Evolutionary conservation across 1,140 invertebrate species (phyloP), one percentile per base, ranked within the genome.

Genomic region (Adoxophyes honmai): DNA sequence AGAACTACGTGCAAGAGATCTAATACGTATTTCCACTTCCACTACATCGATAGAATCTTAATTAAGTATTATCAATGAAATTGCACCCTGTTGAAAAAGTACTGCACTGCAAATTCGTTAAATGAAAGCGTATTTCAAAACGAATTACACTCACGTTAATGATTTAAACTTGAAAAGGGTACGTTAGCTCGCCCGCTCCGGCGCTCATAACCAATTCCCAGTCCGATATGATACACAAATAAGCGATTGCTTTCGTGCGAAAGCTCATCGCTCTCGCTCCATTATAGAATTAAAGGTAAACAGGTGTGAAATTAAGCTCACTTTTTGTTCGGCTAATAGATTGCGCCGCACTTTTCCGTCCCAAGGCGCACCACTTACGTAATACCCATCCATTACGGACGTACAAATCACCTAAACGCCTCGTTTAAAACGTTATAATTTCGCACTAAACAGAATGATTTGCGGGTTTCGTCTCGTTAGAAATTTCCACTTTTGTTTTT

Each of bases 401-500:
- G 62, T 72, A 79, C 71, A 75, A 78, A 85, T 81, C 79, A 73
- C 75, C 74, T 82, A 84, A 86, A 84, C 81, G 75, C 61, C 65
- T 53, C 70, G 68, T 78, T 81, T 80, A 82, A 80, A 80, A 81
- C 72, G 74, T 75, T 85, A 86, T 86, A 88, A 88, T 88, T 88
- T 85, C 42, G 80, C 83, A 83, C 76, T 85, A 84, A 86, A 84
- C 75, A 70, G 72, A 75, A 82, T 86, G 81, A 88, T 85, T 82
- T 81, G 69, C 66, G 62, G 72, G 68, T 85, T 80, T 81, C 74
- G 63, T 86, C 79, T 86, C 74, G 78, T 88, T 82, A 86, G 76
- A 85, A 81, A 85, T 79, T 81, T 75, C 71, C 69, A 84, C 77
- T 80, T 85, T 85, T 86, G 78, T 88, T 86, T 86, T 85, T 88